Evolutionary conservation across 1,140 invertebrate species (phyloP).

Genomic region (Drosophila equinoxialis): DNA sequence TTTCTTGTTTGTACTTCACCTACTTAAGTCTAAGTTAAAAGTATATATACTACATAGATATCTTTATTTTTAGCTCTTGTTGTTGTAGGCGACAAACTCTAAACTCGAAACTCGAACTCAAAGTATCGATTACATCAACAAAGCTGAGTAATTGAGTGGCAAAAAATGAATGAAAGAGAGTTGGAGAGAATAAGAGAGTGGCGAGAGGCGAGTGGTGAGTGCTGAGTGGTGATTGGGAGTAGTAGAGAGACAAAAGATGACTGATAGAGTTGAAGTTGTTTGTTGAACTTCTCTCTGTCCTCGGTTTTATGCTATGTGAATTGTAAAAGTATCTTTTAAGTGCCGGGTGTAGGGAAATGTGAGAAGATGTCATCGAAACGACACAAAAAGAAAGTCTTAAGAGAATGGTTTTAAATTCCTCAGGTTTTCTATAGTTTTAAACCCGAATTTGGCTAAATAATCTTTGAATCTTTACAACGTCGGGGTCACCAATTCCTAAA

Average conservation of each 20-base stretch:
- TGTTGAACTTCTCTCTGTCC: background rate
- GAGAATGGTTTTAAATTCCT: background rate
- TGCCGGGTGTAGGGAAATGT: slow-evolving; percentile 8
- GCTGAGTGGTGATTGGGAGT: background rate
- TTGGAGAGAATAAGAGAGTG: background rate
- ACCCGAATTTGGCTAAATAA: too few relatives aligned
- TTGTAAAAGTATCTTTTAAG: slow-evolving; percentile 19
- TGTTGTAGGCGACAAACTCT: slow-evolving; percentile 50
- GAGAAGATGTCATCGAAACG: background rate
- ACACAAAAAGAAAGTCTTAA: background rate
- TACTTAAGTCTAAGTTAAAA: slow-evolving; percentile 50
- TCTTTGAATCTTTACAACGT: background rate
- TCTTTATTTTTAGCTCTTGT: slow-evolving; percentile 5
- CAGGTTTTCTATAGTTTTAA: background rate
- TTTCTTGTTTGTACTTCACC: slow-evolving; percentile 54
- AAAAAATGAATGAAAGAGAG: slow-evolving; percentile 28
- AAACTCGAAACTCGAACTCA: slow-evolving; percentile 37
- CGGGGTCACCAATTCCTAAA: background rate
- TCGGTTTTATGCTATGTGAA: background rate
- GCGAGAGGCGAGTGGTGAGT: slow-evolving; percentile 10
- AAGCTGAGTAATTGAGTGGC: slow-evolving; percentile 43
- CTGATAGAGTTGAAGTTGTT: slow-evolving; percentile 10
- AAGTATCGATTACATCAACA: slow-evolving; percentile 65
- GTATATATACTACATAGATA: slow-evolving; percentile 17
- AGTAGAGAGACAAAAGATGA: slow-evolving; percentile 7